Evolutionary conservation across 2,113 vertebrate genomes (phyloP).

Genomic region (Urocitellus parryii): DNA sequence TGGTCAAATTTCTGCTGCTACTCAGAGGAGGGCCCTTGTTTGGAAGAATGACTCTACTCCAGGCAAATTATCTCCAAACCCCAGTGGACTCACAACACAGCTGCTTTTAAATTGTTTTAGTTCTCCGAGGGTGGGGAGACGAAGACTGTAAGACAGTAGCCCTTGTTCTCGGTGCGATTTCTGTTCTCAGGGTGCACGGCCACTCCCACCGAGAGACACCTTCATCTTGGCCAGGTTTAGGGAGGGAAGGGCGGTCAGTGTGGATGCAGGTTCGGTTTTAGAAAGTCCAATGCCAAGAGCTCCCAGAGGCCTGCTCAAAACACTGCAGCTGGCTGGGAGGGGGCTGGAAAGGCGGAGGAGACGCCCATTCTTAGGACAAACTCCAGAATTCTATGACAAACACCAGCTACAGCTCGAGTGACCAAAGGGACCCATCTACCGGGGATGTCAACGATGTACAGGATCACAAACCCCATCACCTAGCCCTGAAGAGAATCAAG

Average conservation of each 20-base stretch:
- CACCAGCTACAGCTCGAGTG: background rate
- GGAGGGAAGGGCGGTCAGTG: background rate
- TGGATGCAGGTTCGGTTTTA: background rate
- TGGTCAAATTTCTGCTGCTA: background rate
- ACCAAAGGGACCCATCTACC: background rate
- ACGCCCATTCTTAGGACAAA: accelerated
- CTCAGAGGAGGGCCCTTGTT: background rate
- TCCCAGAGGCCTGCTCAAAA: background rate
- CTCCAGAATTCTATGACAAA: background rate
- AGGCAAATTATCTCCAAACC: slow-evolving; percentile 58
- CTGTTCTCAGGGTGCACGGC: background rate
- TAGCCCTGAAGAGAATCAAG: background rate
- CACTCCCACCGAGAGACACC: accelerated
- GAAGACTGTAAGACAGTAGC: background rate
- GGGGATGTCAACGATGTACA: accelerated
- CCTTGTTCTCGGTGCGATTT: background rate
- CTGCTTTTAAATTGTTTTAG: background rate
- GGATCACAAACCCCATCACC: background rate
- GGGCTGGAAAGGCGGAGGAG: accelerated
- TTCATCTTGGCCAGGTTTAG: background rate
- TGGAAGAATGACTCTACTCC: background rate
- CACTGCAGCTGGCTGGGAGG: accelerated
- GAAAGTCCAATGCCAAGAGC: background rate
- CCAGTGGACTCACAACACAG: background rate
- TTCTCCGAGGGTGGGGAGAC: background rate